A percentile compares a stretch with the other conserved stretches of the same genome.
Conservation (phyloP, 2,888 invertebrate species). For the Conops quadrifasciatus region DNA sequence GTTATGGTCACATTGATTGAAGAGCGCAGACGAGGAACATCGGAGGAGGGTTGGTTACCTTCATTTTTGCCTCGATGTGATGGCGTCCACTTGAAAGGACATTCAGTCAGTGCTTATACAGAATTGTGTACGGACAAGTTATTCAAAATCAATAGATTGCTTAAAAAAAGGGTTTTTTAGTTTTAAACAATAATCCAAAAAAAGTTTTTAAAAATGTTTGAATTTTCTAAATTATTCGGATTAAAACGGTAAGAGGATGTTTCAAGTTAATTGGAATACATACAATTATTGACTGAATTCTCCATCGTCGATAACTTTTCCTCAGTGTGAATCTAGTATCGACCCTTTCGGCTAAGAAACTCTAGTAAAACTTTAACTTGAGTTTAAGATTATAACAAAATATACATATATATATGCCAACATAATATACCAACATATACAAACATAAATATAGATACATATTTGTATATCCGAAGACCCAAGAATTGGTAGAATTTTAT, state of each 20-base stretch:
- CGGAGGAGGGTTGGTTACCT: not conserved
- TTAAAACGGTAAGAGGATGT: slow-evolving; percentile 55
- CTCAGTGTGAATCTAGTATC: no score
- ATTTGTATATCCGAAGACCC: no score
- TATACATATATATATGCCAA: no score
- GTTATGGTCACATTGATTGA: not conserved
- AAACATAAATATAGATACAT: no score
- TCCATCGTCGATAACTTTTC: not conserved
- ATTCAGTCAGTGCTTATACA: slow-evolving; percentile 27
- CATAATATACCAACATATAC: no score
- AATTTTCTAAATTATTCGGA: slow-evolving; percentile 60
- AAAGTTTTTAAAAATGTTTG: slow-evolving; percentile 57
- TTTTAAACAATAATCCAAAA: not conserved
- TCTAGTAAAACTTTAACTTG: no score
- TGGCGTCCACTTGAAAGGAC: slow-evolving; percentile 27
- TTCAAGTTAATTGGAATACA: no score
- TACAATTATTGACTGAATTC: slow-evolving; percentile 8
- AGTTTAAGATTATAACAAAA: no score
- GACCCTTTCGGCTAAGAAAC: no score
- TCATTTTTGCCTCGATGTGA: not conserved
- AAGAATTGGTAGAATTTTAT: no score
- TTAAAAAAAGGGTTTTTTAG: not conserved
- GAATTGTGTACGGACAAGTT: not conserved
- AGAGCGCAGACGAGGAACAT: not conserved
- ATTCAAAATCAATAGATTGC: not conserved